Percentiles rank a stretch among this genome's conserved stretches.
Conservation (phyloP, 2,888 invertebrate species). For the Netelia fuscicornis region DNA sequence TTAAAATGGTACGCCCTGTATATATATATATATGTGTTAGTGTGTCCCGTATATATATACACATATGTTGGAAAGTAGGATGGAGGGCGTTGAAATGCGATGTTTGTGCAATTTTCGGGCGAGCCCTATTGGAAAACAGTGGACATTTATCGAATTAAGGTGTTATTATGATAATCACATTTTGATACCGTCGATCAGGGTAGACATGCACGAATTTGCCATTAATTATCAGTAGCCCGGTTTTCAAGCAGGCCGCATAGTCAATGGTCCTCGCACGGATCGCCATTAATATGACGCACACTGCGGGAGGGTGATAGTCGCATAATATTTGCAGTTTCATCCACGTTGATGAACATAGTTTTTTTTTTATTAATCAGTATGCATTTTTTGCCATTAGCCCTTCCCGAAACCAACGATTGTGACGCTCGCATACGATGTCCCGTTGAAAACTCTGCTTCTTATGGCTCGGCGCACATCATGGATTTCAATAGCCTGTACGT, state of each 20-base stretch:
- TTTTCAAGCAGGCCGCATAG: conserved; percentile 52
- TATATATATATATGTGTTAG: no score
- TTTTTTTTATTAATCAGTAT: conserved; percentile 64
- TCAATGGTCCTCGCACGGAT: conserved; percentile 9
- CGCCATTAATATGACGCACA: conserved; percentile 31
- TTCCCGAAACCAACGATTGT: not conserved
- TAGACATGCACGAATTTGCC: conserved; percentile 68
- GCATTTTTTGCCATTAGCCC: not conserved
- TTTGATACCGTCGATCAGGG: conserved; percentile 70
- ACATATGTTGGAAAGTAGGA: no score
- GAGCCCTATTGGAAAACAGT: conserved; percentile 72
- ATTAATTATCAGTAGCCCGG: conserved; percentile 73
- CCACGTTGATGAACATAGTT: not conserved
- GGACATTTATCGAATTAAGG: conserved; percentile 76
- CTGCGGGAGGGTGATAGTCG: not conserved
- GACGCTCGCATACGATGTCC: not conserved
- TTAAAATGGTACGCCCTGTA: no score
- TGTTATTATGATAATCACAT: conserved; percentile 78
- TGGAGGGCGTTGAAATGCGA: conserved; percentile 75
- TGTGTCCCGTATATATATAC: no score
- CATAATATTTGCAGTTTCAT: not conserved
- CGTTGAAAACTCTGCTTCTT: conserved; percentile 38
- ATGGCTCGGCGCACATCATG: conserved; percentile 32
- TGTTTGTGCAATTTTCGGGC: conserved; percentile 76
- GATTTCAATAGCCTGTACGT: conserved; percentile 62